Evolutionary conservation across 2,888 invertebrate genomes (phyloP).

Genomic region (Nomada fucata): DNA sequence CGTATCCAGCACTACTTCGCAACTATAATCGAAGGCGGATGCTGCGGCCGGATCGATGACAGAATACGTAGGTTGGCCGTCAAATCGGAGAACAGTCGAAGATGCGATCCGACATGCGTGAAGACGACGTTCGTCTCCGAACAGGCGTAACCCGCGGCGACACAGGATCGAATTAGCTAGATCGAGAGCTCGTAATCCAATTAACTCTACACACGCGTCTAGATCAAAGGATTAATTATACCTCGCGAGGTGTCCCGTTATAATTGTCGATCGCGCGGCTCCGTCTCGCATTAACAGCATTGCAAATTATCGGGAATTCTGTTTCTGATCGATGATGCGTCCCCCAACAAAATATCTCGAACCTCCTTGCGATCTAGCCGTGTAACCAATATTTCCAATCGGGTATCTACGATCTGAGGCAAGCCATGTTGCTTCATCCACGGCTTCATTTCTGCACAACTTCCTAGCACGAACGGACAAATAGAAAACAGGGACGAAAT

Average conservation of each 20-base stretch:
- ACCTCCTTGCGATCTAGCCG: background rate
- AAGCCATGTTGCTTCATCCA: background rate
- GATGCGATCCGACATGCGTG: conserved; percentile 22
- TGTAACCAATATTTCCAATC: background rate
- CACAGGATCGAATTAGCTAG: conserved; percentile 68
- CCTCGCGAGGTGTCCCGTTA: conserved; percentile 69
- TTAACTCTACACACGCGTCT: conserved; percentile 66
- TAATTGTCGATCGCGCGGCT: conserved; percentile 60
- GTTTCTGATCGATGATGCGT: conserved; percentile 61
- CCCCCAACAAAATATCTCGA: background rate
- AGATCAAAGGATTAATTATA: conserved; percentile 74
- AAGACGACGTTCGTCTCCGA: conserved; percentile 37
- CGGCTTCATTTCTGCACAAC: background rate
- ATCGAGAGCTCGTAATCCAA: conserved; percentile 72
- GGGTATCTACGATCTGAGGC: background rate
- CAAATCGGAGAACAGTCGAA: conserved; percentile 19
- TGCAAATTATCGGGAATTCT: conserved; percentile 70
- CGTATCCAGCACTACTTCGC: no score
- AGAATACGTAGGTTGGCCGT: background rate
- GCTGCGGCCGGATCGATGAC: background rate
- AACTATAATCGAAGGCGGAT: background rate
- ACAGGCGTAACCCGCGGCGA: conserved; percentile 37
- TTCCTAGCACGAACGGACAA: background rate
- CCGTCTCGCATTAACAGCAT: conserved; percentile 67
- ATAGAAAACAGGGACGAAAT: conserved; percentile 2